Base-by-base conservation (phyloP, 2,797 vertebrate species). In the Urophycis tenuis region DNA sequence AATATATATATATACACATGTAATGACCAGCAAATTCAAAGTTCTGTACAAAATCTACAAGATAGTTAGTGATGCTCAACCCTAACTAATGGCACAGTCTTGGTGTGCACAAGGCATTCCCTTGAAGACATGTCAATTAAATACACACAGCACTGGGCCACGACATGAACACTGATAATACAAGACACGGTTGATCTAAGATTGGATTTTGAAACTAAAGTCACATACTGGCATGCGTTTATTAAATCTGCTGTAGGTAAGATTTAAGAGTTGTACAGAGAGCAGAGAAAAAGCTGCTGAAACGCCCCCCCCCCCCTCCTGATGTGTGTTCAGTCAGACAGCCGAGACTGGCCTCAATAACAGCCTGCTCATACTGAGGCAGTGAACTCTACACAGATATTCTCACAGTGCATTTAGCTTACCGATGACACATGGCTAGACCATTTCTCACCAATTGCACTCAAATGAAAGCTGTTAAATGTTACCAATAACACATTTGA, bases 171-270 rank as follows among this genome's bases (percentile, higher is more conserved):
- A 75, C 64, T 72, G 73, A 84, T 69, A 30, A 75, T 17, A 10
- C 76, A 73, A 71, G 80, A 77, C 45, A 79, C 74, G n/a, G 36
- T 74, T 70, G 78, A 75, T 78, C 71, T 79, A 70, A 69, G 73
- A 45, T 75, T 74, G 74, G 71, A 25, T 82, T 72, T 34, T 72
- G 35, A 74, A 72, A 83, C 79, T 1, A 22, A 11, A 79, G 75
- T 86, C 76, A 74, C 80, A 80, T 32, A 70, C 72, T 79, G n/a
- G 78, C 89, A 91, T 91, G 90, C 89, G 87, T 86, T 85, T 84
- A 82, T 81, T 69, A 7, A 79, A 75, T 31, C 5, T n/a, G n/a
- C 53, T 25, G 53, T 25, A 60, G 53, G 22, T n/a, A 25, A n/a
- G n/a, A 60, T 60, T 25, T 2, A 9, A 60, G 53, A 60, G 22